Conservation (phyloP, 2,888 invertebrate species). For the Nebria brevicollis region DNA sequence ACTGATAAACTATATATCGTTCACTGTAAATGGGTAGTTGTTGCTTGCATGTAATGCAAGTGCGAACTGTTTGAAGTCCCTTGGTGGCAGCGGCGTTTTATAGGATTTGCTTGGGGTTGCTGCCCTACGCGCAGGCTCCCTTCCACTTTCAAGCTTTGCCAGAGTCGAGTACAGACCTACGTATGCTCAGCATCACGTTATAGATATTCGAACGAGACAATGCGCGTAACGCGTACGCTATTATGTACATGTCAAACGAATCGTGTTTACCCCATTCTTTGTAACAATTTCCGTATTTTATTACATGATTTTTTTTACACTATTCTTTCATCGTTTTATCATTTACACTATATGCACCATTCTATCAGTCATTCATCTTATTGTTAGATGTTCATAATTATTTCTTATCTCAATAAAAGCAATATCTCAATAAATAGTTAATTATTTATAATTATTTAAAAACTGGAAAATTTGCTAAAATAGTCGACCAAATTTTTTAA, state of each 20-base stretch:
- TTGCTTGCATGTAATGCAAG: constrained; percentile 1
- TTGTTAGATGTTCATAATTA: too few relatives aligned
- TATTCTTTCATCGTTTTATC: neutral
- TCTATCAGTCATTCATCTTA: too few relatives aligned
- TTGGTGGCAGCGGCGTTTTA: constrained; percentile 23
- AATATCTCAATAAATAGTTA: too few relatives aligned
- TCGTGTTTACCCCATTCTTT: neutral
- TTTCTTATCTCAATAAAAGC: too few relatives aligned
- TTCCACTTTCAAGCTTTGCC: constrained; percentile 5
- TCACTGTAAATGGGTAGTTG: constrained; percentile 2
- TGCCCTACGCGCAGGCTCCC: constrained; percentile 30
- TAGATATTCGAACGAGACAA: neutral
- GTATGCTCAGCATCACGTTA: neutral
- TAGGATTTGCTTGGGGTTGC: constrained; percentile 39
- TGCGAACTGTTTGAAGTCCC: constrained; percentile 23
- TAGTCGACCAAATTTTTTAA: too few relatives aligned
- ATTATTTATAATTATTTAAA: too few relatives aligned
- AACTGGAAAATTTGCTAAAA: too few relatives aligned
- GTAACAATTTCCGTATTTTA: neutral
- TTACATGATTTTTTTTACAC: neutral
- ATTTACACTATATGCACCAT: neutral
- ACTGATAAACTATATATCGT: neutral
- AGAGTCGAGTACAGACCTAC: constrained; percentile 1
- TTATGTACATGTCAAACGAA: neutral
- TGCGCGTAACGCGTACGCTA: neutral